Evolutionary conservation across 2,113 vertebrate species (phyloP).

Genomic region (Smithornis capensis): DNA sequence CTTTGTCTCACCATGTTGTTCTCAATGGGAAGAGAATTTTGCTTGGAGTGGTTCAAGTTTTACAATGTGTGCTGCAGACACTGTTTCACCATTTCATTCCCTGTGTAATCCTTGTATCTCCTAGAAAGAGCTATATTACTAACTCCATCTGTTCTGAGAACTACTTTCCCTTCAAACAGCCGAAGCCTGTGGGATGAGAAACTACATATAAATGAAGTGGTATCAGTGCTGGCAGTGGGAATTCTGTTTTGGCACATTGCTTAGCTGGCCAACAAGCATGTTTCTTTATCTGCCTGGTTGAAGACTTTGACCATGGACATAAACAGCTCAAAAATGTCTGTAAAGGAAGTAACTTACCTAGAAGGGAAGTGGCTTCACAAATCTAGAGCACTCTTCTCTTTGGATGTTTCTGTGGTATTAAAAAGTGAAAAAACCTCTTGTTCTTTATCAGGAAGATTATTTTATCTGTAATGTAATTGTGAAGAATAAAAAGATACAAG

Average conservation of each 20-base stretch:
- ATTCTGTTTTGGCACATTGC: slow-evolving; percentile 38
- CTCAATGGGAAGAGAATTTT: slow-evolving; percentile 14
- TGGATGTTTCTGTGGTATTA: neutral
- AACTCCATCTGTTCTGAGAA: slow-evolving; percentile 47
- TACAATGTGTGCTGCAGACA: neutral
- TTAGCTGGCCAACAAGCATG: neutral
- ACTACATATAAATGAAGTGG: neutral
- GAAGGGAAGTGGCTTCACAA: neutral
- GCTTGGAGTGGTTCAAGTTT: neutral
- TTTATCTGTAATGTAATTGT: neutral
- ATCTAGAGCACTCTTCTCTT: neutral
- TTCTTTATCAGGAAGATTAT: neutral
- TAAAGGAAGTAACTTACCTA: neutral
- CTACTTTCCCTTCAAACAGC: slow-evolving; percentile 39
- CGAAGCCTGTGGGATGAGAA: slow-evolving; percentile 14
- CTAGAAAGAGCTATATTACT: slow-evolving; percentile 54
- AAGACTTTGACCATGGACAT: neutral
- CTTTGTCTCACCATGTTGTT: neutral
- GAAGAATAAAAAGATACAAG: neutral
- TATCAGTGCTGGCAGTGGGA: slow-evolving; percentile 34
- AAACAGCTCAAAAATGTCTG: neutral
- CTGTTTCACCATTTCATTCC: slow-evolving; percentile 16
- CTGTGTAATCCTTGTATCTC: slow-evolving; percentile 43
- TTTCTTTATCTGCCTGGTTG: neutral
- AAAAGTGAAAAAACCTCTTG: neutral